Evolutionary conservation across 2,113 vertebrate genomes (phyloP).

Genomic region (Lophura nycthemera): DNA sequence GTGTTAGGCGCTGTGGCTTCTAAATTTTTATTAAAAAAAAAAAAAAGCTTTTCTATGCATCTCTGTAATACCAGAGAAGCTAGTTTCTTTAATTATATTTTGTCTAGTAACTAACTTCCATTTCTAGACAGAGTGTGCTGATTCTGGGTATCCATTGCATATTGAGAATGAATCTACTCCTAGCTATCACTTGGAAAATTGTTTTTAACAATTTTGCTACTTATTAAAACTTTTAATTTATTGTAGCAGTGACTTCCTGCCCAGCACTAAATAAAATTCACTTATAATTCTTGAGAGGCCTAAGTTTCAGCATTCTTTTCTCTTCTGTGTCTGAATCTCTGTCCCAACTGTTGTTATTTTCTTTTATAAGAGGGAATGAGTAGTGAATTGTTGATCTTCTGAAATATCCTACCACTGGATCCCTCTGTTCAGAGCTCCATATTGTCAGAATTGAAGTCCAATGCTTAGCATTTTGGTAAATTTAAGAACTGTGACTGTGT

Average conservation of each 20-base stretch:
- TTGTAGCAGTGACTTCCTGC: background rate
- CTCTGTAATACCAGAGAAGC: background rate
- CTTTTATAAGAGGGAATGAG: background rate
- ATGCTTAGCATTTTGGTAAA: background rate
- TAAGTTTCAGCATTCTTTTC: conserved; percentile 33
- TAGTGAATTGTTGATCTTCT: conserved; percentile 3
- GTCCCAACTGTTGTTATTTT: background rate
- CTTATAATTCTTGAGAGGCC: conserved; percentile 4
- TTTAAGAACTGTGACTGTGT: background rate
- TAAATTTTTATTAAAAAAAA: background rate
- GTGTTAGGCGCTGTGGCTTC: background rate
- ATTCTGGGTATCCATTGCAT: background rate
- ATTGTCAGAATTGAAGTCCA: background rate
- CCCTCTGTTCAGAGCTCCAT: background rate
- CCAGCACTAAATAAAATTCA: background rate
- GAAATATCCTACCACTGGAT: background rate
- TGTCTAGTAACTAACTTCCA: background rate
- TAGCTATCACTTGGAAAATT: background rate
- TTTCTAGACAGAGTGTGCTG: background rate
- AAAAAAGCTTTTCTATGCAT: background rate
- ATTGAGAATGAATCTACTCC: background rate
- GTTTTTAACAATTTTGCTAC: background rate
- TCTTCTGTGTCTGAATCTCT: conserved; percentile 11
- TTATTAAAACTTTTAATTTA: background rate
- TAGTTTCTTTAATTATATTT: background rate